These are phyloP conservation scores for Eueides isabella DNA, from an alignment of 1,140 invertebrate species.

Conservation along the genomic window DNA sequence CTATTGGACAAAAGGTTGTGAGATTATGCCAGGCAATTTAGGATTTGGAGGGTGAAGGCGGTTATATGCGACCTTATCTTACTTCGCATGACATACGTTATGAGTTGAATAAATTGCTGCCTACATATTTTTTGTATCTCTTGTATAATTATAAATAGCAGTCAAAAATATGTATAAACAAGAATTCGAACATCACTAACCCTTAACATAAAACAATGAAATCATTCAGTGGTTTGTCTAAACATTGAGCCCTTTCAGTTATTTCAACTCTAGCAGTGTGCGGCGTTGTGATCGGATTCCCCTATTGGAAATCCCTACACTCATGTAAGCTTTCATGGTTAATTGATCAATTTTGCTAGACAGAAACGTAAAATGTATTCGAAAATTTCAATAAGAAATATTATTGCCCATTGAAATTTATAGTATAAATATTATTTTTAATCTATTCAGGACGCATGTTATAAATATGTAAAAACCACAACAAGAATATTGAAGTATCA, in stretches of 20 bases:
- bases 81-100: constrained; percentile 51
- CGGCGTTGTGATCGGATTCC: constrained; percentile 63
- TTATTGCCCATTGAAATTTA: no score
- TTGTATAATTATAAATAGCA: neutral
- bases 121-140: neutral
- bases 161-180: neutral
- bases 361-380: constrained; percentile 31
- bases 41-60: constrained; percentile 54
- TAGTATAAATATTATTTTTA: no score
- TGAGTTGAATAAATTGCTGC: constrained; percentile 21
- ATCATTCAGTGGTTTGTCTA: constrained; percentile 17
- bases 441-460: neutral
- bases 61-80: constrained; percentile 48
- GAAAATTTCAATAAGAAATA: neutral
- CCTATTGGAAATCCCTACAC: constrained; percentile 69
- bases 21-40: constrained; percentile 67
- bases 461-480: neutral
- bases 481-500: neutral
- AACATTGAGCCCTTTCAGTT: constrained; percentile 49
- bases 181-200: neutral
- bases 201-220: neutral
- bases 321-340: constrained; percentile 60
- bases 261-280: constrained; percentile 68
- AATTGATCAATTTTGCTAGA: constrained; percentile 62
- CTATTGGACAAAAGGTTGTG: constrained; percentile 67